These are phyloP conservation scores for Oceanites oceanicus DNA, from an alignment of 2,113 vertebrate species.

Conservation along the genomic window DNA sequence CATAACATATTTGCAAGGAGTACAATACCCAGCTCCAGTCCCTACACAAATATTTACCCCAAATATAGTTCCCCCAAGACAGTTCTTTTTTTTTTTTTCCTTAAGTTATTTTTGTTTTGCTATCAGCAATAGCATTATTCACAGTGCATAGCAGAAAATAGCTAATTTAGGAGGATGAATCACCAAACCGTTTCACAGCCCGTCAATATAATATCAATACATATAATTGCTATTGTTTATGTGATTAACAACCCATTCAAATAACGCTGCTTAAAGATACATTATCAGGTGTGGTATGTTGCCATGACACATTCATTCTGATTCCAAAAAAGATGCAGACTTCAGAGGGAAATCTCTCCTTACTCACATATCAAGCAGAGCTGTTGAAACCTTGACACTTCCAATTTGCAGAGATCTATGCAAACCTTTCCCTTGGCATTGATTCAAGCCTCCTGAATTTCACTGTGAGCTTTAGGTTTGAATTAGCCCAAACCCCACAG, in stretches of 20 bases:
- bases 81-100: not conserved
- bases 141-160: not conserved
- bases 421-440: conserved; percentile 33
- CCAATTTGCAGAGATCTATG: conserved; percentile 54
- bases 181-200: not conserved
- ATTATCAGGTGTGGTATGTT: not conserved
- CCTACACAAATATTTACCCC: not conserved
- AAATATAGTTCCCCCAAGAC: not conserved
- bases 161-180: conserved; percentile 34
- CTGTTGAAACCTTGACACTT: conserved; percentile 56
- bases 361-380: conserved; percentile 23
- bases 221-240: conserved; percentile 43
- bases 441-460: conserved; percentile 35
- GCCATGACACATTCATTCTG: not conserved
- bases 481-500: not conserved
- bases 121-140: not conserved
- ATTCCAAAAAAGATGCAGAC: conserved; percentile 8
- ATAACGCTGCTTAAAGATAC: conserved; percentile 3
- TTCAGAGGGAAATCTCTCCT: conserved; percentile 39
- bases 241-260: conserved; percentile 29
- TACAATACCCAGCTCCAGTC: not conserved
- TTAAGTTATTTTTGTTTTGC: not conserved
- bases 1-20: not conserved
- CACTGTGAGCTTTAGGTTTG: conserved; percentile 19
- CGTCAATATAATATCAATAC: conserved; percentile 49